Evolutionary conservation across 2,888 invertebrate genomes (phyloP).

Genomic region (Drosophila kambysellisi): DNA sequence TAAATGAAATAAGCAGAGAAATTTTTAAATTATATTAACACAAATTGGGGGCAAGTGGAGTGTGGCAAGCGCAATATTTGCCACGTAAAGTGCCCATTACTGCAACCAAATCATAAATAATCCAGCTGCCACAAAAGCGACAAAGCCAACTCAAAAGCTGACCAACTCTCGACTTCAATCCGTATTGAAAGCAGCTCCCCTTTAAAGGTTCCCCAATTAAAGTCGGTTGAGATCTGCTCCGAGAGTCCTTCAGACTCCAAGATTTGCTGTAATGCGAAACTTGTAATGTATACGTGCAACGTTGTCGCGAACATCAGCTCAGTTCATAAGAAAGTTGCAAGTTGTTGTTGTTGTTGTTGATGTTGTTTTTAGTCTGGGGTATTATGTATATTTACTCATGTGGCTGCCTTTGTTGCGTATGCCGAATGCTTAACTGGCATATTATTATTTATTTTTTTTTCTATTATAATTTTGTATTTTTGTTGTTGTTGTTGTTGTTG

Average conservation of each 20-base stretch:
- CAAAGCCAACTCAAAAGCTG: conserved; percentile 22
- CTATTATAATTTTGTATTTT: conserved; percentile 13
- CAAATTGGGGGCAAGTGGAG: conserved; percentile 53
- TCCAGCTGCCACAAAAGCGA: conserved; percentile 34
- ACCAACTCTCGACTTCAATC: conserved; percentile 13
- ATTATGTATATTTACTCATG: conserved; percentile 40
- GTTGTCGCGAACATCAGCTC: conserved; percentile 38
- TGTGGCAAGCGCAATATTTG: conserved; percentile 17
- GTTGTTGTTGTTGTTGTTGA: neutral
- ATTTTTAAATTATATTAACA: conserved; percentile 77
- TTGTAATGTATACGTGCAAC: conserved; percentile 68
- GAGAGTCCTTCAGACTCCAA: neutral
- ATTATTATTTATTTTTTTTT: conserved; percentile 24
- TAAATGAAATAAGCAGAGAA: conserved; percentile 23
- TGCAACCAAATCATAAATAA: conserved; percentile 67
- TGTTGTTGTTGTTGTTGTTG: conserved; percentile 2
- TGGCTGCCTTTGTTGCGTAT: conserved; percentile 26
- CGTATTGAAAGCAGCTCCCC: conserved; percentile 22
- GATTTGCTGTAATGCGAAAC: conserved; percentile 52
- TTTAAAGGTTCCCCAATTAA: conserved; percentile 66
- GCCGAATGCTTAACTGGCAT: neutral
- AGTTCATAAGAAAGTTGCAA: conserved; percentile 1
- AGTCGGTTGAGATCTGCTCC: conserved; percentile 30
- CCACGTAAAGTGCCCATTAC: conserved; percentile 44
- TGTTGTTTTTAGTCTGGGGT: conserved; percentile 14